phyloP scores from a whole-genome alignment of 64 coral and sea anemone genomes.

The Pachyseris speciosa region DNA sequence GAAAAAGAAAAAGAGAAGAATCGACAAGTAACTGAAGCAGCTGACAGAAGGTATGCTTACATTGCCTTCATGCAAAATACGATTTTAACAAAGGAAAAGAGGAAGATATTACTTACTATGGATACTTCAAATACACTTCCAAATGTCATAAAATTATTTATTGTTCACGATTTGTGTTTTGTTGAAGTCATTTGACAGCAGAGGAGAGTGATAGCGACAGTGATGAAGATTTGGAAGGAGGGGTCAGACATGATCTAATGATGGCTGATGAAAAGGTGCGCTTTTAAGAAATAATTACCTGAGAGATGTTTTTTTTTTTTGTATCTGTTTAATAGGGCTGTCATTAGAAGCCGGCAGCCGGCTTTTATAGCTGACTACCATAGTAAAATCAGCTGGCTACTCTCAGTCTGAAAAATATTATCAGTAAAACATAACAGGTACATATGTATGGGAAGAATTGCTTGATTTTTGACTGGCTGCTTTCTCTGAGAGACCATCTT shows the following conservation, averaged over 20 bases:
- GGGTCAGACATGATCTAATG: slow-evolving; percentile 92
- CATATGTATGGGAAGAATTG: too few species aligned
- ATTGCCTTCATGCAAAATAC: too few species aligned
- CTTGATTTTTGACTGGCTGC: too few species aligned
- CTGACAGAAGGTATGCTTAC: slow-evolving; percentile 12
- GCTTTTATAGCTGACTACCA: too few species aligned
- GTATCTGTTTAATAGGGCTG: too few species aligned
- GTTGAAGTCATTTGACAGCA: slow-evolving; percentile 31
- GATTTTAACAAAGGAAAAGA: background rate
- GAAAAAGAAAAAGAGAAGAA: slow-evolving; percentile 91
- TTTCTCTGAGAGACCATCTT: too few species aligned
- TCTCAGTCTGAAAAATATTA: too few species aligned
- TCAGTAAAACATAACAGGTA: too few species aligned
- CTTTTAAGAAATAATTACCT: background rate
- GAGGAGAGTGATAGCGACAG: slow-evolving; percentile 98
- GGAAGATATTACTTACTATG: background rate
- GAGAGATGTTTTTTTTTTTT: background rate
- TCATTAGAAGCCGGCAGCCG: too few species aligned
- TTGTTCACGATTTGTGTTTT: background rate
- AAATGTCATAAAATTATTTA: background rate
- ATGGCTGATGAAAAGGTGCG: slow-evolving; percentile 95
- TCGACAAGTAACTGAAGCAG: slow-evolving; percentile 11
- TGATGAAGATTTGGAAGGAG: slow-evolving; percentile 82
- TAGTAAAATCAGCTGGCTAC: too few species aligned
- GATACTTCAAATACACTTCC: background rate